These are phyloP conservation scores for Campoplex capitator DNA, from an alignment of 2,888 invertebrate genomes.

Conservation along the genomic window DNA sequence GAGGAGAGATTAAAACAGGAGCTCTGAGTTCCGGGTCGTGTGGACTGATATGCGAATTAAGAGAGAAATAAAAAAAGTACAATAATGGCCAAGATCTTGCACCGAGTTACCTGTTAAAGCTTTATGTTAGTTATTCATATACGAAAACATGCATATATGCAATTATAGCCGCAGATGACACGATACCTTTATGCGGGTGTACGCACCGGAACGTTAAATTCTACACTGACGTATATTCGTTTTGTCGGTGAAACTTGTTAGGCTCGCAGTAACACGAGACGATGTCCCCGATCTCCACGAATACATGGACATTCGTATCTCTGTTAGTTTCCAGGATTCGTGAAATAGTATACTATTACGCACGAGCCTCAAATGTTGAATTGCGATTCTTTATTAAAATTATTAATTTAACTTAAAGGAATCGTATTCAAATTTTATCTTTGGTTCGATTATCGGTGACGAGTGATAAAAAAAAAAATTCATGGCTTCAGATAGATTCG, in stretches of 20 bases:
- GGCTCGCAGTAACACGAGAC: constrained; percentile 46
- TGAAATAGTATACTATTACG: background rate
- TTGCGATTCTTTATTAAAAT: background rate
- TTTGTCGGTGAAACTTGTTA: constrained; percentile 13
- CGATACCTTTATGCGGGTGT: constrained; percentile 60
- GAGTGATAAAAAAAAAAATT: background rate
- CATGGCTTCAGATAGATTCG: no score
- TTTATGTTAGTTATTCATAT: background rate
- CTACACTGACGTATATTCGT: constrained; percentile 31
- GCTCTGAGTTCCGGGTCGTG: constrained; percentile 59
- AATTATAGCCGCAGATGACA: constrained; percentile 4
- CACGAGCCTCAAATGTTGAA: background rate
- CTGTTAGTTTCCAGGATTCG: background rate
- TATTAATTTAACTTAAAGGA: background rate
- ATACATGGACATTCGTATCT: background rate
- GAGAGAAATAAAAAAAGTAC: constrained; percentile 29
- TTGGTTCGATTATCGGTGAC: background rate
- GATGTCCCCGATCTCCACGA: constrained; percentile 12
- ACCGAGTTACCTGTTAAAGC: background rate
- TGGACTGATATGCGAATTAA: constrained; percentile 46
- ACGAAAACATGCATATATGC: background rate
- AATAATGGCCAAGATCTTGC: constrained; percentile 43
- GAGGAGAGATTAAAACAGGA: constrained; percentile 40
- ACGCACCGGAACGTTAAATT: constrained; percentile 56
- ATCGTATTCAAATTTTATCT: background rate